Base-by-base conservation (phyloP, 2,888 invertebrate genomes). In the Cephus sareptanus region DNA sequence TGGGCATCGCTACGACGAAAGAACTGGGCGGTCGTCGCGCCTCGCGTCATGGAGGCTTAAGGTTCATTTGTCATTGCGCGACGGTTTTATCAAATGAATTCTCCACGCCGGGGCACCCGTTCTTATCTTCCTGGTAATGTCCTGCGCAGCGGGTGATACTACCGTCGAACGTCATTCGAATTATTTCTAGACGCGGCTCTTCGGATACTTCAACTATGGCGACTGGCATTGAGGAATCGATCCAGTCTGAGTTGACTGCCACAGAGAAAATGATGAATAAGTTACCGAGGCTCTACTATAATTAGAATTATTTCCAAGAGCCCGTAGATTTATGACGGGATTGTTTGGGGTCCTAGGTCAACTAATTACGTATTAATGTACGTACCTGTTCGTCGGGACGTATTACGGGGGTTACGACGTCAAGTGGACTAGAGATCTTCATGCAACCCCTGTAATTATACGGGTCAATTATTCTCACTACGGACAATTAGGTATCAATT, bases 61-160 rank as follows among this genome's bases (percentile, higher is more conserved):
- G 56, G 56, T 71, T 34, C 71, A 71, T 71, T 71, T 71, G 71
- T 71, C 71, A 71, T 71, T 34, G 71, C 13, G 71, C 56, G 71
- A 71, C 71, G 71, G 71, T 71, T 71, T 71, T 71, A 71, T 71
- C 71, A 71, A 71, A 71, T 71, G 31, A 71, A 71, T 71, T 71
- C 71, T 71, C 71, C 71, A 34, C 71, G 33, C 71, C 71, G 31
- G 71, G 31, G 33, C 71, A 71, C 71, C 71, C 71, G 33, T 71
- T 34, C 71, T 71, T 71, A 71, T 71, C 71, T 71, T 71, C 31
- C 31, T 34, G 33, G 71, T 71, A 34, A 71, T 34, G 71, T 71
- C 71, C 31, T 68, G 79, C 80, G 70, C 80, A 80, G 79, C 80
- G 77, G 79, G 79, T 68, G 77, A 77, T 74, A 77, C 56, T 56